phyloP scores from a whole-genome alignment of 2,113 vertebrate genomes.

The Tichodroma muraria region DNA sequence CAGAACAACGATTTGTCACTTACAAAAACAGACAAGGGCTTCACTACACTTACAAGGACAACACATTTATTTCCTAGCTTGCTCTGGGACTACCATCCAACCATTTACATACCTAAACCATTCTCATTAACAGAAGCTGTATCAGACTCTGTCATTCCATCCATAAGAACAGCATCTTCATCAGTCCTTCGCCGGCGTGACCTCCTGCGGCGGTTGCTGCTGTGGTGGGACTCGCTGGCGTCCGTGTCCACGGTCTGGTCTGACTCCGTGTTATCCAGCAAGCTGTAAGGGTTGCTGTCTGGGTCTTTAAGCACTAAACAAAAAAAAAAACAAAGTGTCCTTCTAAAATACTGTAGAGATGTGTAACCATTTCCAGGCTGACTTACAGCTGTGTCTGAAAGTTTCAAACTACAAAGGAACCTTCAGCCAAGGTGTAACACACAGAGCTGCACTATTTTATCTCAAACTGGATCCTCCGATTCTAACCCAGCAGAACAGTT shows the following conservation, averaged over 20 bases:
- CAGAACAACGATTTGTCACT: not conserved
- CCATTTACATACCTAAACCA: constrained; percentile 85
- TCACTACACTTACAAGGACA: constrained; percentile 1
- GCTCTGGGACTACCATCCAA: not conserved
- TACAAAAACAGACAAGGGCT: not conserved
- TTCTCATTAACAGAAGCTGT: constrained; percentile 95
- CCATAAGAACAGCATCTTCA: constrained; percentile 91
- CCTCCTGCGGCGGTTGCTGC: constrained; percentile 86
- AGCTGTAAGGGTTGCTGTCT: constrained; percentile 87
- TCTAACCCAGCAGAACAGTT: not conserved
- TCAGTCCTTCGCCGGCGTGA: constrained; percentile 94
- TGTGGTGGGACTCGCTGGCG: constrained; percentile 90
- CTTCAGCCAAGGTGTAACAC: not conserved
- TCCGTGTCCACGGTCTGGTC: constrained; percentile 97
- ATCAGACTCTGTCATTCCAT: constrained; percentile 96
- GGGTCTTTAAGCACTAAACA: constrained; percentile 83
- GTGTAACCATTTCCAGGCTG: not conserved
- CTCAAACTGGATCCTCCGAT: not conserved
- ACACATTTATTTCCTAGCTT: not conserved
- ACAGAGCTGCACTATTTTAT: not conserved
- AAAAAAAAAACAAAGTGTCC: constrained; percentile 31
- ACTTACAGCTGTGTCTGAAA: not conserved
- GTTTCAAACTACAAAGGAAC: not conserved
- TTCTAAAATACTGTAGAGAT: not conserved
- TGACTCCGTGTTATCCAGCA: constrained; percentile 92